phyloP scores from a whole-genome alignment of 2,113 vertebrate species.

The Eulemur rufifrons region DNA sequence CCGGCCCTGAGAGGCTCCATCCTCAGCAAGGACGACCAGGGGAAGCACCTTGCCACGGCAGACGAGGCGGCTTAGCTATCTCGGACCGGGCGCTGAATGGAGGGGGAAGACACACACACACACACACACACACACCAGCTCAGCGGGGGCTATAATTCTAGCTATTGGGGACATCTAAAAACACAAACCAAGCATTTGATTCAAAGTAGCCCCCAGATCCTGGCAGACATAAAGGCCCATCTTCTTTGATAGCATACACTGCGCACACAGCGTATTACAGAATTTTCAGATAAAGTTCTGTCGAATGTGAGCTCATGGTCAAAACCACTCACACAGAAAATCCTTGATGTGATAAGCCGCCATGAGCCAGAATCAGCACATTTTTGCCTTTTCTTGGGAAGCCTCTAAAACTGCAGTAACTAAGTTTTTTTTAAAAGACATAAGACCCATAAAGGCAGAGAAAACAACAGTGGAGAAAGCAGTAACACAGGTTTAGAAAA shows the following conservation, averaged over 20 bases:
- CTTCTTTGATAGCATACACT: not conserved
- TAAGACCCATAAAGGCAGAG: not conserved
- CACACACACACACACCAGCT: not conserved
- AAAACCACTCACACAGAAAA: not conserved
- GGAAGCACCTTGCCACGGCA: too few relatives aligned
- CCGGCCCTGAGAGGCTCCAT: not conserved
- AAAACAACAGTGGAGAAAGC: not conserved
- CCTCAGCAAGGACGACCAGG: not conserved
- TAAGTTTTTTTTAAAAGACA: not conserved
- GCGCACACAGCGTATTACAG: not conserved
- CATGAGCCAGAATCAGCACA: not conserved
- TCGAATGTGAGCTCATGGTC: not conserved
- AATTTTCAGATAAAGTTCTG: not conserved
- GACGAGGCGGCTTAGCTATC: not conserved
- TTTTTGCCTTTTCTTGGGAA: not conserved
- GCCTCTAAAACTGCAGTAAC: not conserved
- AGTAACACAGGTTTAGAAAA: rapidly evolving
- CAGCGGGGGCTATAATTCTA: not conserved
- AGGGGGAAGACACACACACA: not conserved
- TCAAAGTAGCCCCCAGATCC: not conserved
- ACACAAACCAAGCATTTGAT: not conserved
- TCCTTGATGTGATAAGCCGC: not conserved
- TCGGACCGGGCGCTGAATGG: not conserved
- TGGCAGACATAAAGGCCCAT: not conserved
- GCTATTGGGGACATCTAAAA: not conserved